phyloP scores from a whole-genome alignment of 1,140 invertebrate genomes.

The Leptestheria dahalacensis region DNA sequence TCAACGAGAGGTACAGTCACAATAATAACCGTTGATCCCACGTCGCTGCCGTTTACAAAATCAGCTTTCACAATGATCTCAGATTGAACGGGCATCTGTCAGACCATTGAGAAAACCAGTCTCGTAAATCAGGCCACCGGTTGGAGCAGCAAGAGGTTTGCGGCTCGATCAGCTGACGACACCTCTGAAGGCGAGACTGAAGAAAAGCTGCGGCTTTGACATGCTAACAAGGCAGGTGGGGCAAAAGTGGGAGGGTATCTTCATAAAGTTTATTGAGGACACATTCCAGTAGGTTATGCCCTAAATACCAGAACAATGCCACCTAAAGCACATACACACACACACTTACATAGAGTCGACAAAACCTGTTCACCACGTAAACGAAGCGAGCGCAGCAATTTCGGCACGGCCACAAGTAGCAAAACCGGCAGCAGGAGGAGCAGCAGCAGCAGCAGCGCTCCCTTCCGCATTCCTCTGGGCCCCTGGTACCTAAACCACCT shows the following conservation, averaged over 20 bases:
- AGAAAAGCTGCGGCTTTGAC: too few relatives aligned
- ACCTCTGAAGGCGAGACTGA: too few relatives aligned
- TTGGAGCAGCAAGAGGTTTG: not conserved
- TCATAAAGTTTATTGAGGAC: not conserved
- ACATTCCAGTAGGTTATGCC: not conserved
- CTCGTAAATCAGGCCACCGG: slow-evolving; percentile 2
- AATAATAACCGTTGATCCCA: not conserved
- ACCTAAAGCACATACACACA: not conserved
- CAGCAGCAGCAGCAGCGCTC: not conserved
- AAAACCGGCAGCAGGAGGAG: not conserved
- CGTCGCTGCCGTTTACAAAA: slow-evolving; percentile 16
- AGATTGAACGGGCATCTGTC: slow-evolving; percentile 17
- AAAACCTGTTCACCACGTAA: not conserved
- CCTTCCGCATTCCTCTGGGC: not conserved
- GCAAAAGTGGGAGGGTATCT: not conserved
- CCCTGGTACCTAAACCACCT: not conserved
- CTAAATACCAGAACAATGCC: not conserved
- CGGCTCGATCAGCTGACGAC: not conserved
- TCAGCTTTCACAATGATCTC: slow-evolving; percentile 20
- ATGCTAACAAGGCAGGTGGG: not conserved
- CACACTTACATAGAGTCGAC: slow-evolving; percentile 1
- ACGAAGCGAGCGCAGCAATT: not conserved
- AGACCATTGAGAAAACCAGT: slow-evolving; percentile 19
- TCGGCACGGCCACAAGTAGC: not conserved
- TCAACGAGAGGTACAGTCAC: too few relatives aligned